phyloP scores from a whole-genome alignment of 1,140 invertebrate species.

The Paralvinella palmiformis region DNA sequence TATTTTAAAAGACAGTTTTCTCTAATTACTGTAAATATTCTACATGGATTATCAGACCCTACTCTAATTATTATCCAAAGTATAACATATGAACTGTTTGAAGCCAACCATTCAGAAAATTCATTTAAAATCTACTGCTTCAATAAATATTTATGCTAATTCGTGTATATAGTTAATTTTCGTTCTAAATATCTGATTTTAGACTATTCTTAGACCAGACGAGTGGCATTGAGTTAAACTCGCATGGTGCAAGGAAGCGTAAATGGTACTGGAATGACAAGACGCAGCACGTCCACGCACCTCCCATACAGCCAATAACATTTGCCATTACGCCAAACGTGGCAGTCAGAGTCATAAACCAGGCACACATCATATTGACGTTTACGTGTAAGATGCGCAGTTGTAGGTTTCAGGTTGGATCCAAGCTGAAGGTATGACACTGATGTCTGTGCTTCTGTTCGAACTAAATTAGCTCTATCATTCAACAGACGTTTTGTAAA shows the following conservation, averaged over 20 bases:
- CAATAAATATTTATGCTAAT: no score
- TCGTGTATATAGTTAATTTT: no score
- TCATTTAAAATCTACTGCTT: no score
- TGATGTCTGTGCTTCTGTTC: neutral
- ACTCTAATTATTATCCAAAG: no score
- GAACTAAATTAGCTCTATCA: neutral
- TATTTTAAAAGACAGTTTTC: no score
- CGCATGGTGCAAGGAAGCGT: constrained; percentile 29
- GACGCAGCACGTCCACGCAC: constrained; percentile 43
- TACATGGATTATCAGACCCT: no score
- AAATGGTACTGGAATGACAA: constrained; percentile 45
- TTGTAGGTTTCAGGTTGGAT: constrained; percentile 44
- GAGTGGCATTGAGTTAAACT: constrained; percentile 41
- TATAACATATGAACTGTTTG: no score
- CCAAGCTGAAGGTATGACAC: constrained; percentile 38
- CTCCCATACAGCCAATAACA: constrained; percentile 46
- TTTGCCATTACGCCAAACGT: constrained; percentile 37
- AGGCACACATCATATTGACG: constrained; percentile 41
- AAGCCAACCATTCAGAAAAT: no score
- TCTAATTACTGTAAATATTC: no score
- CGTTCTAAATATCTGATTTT: no score
- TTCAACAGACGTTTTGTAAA: neutral
- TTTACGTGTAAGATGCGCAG: constrained; percentile 35
- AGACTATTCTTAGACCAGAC: constrained; percentile 42
- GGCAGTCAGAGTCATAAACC: constrained; percentile 37